These are phyloP conservation scores for Bombus superbus DNA, from an alignment of 1,140 invertebrate species.

Conservation along the genomic window DNA sequence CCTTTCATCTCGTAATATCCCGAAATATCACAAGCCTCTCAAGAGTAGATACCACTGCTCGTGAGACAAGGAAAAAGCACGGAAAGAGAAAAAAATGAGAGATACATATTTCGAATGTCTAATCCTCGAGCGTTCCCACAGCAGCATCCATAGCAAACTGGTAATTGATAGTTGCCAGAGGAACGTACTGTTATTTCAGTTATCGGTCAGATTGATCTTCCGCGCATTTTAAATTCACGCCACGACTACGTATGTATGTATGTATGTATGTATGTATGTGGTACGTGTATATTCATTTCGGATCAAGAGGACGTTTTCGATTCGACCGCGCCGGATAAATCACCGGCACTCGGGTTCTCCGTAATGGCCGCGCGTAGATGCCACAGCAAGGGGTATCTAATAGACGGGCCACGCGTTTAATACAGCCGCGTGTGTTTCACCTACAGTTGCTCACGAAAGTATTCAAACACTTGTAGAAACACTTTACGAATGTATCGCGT, in stretches of 20 bases:
- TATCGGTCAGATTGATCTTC: slow-evolving; percentile 58
- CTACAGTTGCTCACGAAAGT: not conserved
- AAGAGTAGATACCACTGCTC: not conserved
- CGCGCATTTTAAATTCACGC: slow-evolving; percentile 62
- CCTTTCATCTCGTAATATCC: not conserved
- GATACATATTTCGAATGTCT: slow-evolving; percentile 33
- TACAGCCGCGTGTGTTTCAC: not conserved
- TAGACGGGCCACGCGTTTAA: slow-evolving; percentile 39
- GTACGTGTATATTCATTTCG: slow-evolving; percentile 53
- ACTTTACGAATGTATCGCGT: too few relatives aligned
- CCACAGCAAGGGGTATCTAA: slow-evolving; percentile 37
- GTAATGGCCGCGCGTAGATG: slow-evolving; percentile 58
- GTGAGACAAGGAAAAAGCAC: not conserved
- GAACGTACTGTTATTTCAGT: slow-evolving; percentile 57
- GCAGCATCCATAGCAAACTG: not conserved
- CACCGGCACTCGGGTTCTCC: slow-evolving; percentile 48
- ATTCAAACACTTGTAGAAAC: not conserved
- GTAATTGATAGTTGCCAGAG: slow-evolving; percentile 62
- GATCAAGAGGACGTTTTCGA: slow-evolving; percentile 53
- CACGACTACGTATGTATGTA: not conserved
- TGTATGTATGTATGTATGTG: not conserved
- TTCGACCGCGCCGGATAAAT: slow-evolving; percentile 59
- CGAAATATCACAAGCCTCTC: not conserved
- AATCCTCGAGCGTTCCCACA: slow-evolving; percentile 24
- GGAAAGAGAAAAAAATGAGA: not conserved